Percentiles rank a stretch among this genome's conserved stretches.
These are phyloP conservation scores for Dryomyza anilis DNA, from an alignment of 2,888 invertebrate genomes.

Conservation along the genomic window DNA sequence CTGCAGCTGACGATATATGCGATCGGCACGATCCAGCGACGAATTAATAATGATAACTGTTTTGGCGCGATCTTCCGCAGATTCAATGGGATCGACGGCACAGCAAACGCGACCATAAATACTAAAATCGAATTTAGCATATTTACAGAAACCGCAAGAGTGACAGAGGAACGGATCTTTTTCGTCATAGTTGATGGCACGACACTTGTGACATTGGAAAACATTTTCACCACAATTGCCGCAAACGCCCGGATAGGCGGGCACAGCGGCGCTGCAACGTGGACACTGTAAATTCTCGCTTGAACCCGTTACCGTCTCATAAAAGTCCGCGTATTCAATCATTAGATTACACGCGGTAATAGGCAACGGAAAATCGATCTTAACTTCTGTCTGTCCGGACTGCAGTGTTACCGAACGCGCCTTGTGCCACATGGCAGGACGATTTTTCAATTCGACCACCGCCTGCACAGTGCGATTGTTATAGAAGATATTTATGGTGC, in stretches of 20 bases:
- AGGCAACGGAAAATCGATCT: slow-evolving; percentile 95
- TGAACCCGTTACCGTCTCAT: slow-evolving; percentile 87
- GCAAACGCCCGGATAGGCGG: slow-evolving; percentile 96
- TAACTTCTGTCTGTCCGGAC: slow-evolving; percentile 92
- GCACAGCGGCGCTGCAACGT: slow-evolving; percentile 94
- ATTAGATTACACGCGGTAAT: slow-evolving; percentile 97
- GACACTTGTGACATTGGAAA: slow-evolving; percentile 98
- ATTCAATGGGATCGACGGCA: slow-evolving; percentile 96
- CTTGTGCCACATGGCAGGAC: slow-evolving; percentile 95
- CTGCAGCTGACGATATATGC: slow-evolving; percentile 88
- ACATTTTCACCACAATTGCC: slow-evolving; percentile 88
- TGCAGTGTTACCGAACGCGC: slow-evolving; percentile 90
- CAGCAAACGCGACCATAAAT: slow-evolving; percentile 90
- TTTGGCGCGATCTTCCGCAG: slow-evolving; percentile 94
- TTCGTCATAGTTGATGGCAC: slow-evolving; percentile 98
- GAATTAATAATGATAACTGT: slow-evolving; percentile 90
- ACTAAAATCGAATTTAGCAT: slow-evolving; percentile 97
- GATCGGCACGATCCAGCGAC: slow-evolving; percentile 90
- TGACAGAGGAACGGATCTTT: slow-evolving; percentile 99
- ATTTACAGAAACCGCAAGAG: slow-evolving; percentile 98
- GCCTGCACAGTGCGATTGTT: slow-evolving; percentile 95
- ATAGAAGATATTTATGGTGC: slow-evolving; percentile 94
- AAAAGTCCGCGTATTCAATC: slow-evolving; percentile 98
- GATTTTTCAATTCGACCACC: slow-evolving; percentile 96
- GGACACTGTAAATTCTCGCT: slow-evolving; percentile 95